phyloP scores from a whole-genome alignment of 2,113 vertebrate species.

The Ailurus styani region DNA sequence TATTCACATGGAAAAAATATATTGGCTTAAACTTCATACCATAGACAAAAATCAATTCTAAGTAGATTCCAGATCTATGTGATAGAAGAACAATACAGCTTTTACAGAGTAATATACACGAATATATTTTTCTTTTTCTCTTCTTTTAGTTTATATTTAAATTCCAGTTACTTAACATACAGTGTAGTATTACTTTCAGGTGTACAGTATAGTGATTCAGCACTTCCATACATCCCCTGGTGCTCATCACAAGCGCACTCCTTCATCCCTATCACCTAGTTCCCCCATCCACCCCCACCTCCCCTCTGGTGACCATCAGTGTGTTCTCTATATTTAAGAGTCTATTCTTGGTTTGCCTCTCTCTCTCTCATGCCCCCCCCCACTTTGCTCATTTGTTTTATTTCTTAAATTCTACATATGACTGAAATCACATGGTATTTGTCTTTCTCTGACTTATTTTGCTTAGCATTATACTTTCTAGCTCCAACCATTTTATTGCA shows the following conservation, averaged over 20 bases:
- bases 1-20: background rate
- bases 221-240: too few species aligned
- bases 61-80: background rate
- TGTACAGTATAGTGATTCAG: background rate
- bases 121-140: background rate
- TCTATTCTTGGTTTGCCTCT: background rate
- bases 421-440: background rate
- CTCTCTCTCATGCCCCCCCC: background rate
- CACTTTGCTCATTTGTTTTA: background rate
- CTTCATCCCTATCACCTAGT: background rate
- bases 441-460: background rate
- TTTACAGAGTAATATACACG: background rate
- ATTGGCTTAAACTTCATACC: background rate
- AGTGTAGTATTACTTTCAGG: background rate
- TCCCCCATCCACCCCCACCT: background rate
- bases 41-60: too few species aligned
- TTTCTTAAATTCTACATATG: background rate
- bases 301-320: background rate
- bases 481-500: background rate
- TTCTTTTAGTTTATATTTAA: background rate
- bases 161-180: background rate
- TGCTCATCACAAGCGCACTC: background rate
- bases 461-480: background rate
- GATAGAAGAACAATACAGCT: background rate
- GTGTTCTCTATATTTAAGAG: background rate